Evolutionary conservation across 2,113 vertebrate genomes (phyloP).

Genomic region (Tylochromis polylepis): DNA sequence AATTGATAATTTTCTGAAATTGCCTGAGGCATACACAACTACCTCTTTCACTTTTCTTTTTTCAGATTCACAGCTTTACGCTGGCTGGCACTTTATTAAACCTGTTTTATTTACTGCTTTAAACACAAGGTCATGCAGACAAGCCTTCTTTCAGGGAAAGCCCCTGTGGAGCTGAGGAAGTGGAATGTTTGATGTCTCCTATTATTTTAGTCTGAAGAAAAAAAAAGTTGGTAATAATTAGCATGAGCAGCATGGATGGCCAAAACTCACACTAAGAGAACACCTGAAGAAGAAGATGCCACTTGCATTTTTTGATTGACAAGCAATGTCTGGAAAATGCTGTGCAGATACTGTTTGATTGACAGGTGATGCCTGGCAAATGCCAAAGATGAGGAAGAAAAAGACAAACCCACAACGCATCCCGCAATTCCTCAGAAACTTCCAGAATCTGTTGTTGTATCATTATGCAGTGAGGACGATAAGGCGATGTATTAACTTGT

Average conservation of each 20-base stretch:
- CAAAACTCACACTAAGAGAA: neutral
- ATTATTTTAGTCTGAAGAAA: neutral
- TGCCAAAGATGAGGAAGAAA: neutral
- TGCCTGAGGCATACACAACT: neutral
- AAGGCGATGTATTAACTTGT: neutral
- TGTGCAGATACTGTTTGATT: constrained; percentile 11
- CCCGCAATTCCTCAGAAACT: neutral
- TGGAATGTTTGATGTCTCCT: neutral
- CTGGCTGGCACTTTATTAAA: neutral
- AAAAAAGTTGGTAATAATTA: neutral
- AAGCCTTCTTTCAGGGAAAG: neutral
- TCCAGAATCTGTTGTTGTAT: neutral
- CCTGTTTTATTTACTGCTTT: neutral
- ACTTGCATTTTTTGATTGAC: constrained; percentile 3
- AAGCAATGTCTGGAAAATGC: neutral
- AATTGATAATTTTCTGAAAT: neutral
- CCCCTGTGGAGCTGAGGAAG: neutral
- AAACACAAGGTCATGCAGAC: neutral
- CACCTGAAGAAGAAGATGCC: neutral
- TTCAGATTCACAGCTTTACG: neutral
- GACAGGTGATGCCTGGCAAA: neutral
- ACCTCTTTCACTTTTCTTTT: neutral
- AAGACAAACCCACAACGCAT: neutral
- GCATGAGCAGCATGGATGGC: neutral
- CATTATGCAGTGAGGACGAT: neutral